Percentiles rank a stretch among this genome's conserved stretches.
Evolutionary conservation across 2,888 invertebrate species (phyloP).

Genomic region (Spicauda simplicius): DNA sequence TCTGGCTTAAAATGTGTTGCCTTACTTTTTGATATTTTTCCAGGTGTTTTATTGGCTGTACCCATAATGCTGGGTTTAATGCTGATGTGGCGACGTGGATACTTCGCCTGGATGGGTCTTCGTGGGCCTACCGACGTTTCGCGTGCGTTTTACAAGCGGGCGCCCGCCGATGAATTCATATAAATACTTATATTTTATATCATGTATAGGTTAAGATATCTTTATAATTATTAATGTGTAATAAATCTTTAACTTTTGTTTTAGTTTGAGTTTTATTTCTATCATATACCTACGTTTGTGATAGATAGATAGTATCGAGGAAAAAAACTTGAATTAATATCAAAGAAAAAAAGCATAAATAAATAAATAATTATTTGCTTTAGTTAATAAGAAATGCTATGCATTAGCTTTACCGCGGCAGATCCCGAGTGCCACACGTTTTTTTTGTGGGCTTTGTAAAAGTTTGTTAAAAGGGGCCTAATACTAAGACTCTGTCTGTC

Average conservation of each 20-base stretch:
- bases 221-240: not conserved
- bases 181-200: conserved; percentile 46
- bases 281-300: no score
- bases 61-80: conserved; percentile 86
- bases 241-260: not conserved
- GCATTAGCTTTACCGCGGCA: no score
- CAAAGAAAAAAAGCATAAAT: no score
- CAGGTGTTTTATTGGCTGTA: conserved; percentile 87
- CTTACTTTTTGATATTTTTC: conserved; percentile 25
- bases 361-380: no score
- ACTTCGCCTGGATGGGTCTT: conserved; percentile 84
- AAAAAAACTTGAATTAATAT: no score
- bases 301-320: no score
- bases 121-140: conserved; percentile 86
- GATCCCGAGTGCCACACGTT: no score
- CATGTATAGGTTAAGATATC: not conserved
- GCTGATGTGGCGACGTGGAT: conserved; percentile 87
- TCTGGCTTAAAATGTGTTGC: no score
- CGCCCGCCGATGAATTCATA: conserved; percentile 80
- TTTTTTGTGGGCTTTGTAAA: no score
- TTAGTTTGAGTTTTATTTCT: not conserved
- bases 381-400: no score
- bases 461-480: no score
- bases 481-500: no score
- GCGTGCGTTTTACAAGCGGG: conserved; percentile 89